Conservation (phyloP, 1,140 invertebrate genomes). For the Pogonus chalceus region DNA sequence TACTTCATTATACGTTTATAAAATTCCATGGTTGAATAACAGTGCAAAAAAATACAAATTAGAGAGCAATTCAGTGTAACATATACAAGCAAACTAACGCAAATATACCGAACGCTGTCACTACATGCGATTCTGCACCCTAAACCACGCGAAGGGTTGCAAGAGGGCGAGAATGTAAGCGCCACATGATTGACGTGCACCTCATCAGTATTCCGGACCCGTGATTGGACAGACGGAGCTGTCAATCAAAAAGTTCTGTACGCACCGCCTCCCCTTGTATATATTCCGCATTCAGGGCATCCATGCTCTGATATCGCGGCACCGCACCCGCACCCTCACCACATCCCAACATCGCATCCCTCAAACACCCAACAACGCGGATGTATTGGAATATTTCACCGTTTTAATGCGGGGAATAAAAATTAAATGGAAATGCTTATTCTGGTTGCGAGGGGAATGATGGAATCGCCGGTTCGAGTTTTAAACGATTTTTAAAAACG, state of each 20-base stretch:
- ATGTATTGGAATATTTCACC: constrained; percentile 33
- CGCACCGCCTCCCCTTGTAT: constrained; percentile 21
- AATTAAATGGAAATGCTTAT: constrained; percentile 33
- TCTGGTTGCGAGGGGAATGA: constrained; percentile 5
- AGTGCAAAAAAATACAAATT: no score
- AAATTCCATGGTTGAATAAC: no score
- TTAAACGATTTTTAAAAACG: constrained; percentile 33
- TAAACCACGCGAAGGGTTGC: not conserved
- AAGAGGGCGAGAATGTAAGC: not conserved
- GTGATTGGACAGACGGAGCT: constrained; percentile 47
- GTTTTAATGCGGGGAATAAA: constrained; percentile 24
- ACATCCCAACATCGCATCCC: not conserved
- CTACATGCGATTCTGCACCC: no score
- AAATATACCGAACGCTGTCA: not conserved
- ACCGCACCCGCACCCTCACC: not conserved
- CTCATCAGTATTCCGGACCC: constrained; percentile 50
- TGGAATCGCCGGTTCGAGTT: constrained; percentile 14
- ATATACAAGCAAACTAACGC: no score
- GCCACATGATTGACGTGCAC: constrained; percentile 47
- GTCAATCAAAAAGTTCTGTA: constrained; percentile 46
- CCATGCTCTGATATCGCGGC: not conserved
- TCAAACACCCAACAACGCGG: constrained; percentile 10
- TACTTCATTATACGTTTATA: no score
- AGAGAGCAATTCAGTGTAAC: no score
- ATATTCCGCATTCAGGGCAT: constrained; percentile 16